Conservation (phyloP, 2,888 invertebrate species). For the Auanema sp. region DNA sequence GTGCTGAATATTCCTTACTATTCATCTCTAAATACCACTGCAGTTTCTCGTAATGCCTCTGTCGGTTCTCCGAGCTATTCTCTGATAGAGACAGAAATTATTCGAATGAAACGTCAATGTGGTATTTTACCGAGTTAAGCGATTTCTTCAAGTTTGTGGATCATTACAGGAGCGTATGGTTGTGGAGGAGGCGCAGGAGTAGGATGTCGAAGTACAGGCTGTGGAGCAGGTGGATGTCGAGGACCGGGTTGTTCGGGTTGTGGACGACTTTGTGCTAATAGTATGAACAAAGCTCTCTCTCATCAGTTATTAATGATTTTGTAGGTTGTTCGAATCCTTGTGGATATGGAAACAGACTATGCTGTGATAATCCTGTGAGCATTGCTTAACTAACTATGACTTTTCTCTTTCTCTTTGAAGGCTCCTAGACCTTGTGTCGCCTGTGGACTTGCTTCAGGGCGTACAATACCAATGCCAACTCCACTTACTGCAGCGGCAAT, state of each 20-base stretch:
- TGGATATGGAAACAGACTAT: constrained; percentile 12
- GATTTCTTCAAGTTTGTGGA: no score
- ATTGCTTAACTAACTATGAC: not conserved
- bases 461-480: constrained; percentile 10
- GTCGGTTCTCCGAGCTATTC: not conserved
- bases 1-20: not conserved
- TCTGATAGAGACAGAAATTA: not conserved
- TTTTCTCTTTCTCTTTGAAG: not conserved
- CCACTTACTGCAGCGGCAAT: not conserved
- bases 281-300: no score
- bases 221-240: constrained; percentile 5
- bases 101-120: constrained; percentile 13
- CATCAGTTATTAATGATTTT: not conserved
- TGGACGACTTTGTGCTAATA: not conserved
- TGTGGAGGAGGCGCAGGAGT: constrained; percentile 12
- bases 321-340: constrained; percentile 16
- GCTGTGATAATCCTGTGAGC: constrained; percentile 17
- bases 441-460: constrained; percentile 10
- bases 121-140: constrained; percentile 1
- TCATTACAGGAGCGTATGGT: constrained; percentile 7
- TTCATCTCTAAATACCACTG: not conserved
- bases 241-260: not conserved
- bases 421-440: constrained; percentile 15
- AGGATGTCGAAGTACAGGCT: constrained; percentile 12
- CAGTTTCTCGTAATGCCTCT: not conserved